Base-by-base conservation (phyloP, 2,888 invertebrate genomes). In the Hydrotaea diabolus region DNA sequence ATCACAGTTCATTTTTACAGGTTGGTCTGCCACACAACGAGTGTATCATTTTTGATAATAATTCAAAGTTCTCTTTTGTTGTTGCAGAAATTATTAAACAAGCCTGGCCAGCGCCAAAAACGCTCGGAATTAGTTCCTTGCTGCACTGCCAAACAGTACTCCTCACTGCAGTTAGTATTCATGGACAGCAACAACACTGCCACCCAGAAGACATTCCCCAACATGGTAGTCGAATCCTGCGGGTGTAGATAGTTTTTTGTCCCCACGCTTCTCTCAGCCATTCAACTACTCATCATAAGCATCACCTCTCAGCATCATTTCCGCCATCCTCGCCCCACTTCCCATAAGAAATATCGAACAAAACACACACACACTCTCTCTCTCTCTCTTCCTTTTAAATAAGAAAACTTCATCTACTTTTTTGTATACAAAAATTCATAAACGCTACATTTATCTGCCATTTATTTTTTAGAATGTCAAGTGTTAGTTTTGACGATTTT, bases 201-300 rank as follows among this genome's bases (percentile, higher is more conserved):
- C 86, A 96, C 96, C 62, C 95, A 96, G 88, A 96, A 96, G 89
- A 95, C 95, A 0, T 92, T 98, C 82, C 96, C 97, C 0, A 97
- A 97, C 89, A 97, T 98, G 97, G 96, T 97, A 55, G 97, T 97
- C n/a, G 97, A 97, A 88, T 95, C 96, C 7, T 98, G 98, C 90
- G 97, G 97, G 19, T 98, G 98, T 90, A 96, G 96, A 95, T 97
- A 93, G 93, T 66, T 4, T 23, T n/a, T 49, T 13, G 49, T 49
- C 43, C 43, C 31, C 31, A 31, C 31, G 31, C 31, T 7, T 31
- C 31, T n/a, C n/a, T n/a, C n/a, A n/a, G n/a, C n/a, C 31, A 31
- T 31, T 31, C 31, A 31, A 7, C 31, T 7, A 31, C 31, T 31
- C 31, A 31, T 31, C 7, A 31, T 31, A 2, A 31, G 31, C 31